Base-by-base conservation (phyloP, 2,888 invertebrate species). In the Camponotus fellah region DNA sequence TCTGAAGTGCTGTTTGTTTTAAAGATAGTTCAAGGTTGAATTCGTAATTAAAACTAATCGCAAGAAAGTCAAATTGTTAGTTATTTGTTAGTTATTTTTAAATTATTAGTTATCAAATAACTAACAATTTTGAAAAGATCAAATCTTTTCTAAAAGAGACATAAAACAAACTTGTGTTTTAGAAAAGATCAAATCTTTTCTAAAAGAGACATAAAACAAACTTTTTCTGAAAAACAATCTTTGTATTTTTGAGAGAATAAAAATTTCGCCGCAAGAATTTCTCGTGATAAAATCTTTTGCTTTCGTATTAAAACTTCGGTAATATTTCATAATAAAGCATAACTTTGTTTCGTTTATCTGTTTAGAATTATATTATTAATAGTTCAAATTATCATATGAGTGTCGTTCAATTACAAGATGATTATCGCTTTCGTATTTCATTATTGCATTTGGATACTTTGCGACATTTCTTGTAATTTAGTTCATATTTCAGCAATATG, bases 381-480 rank as follows among this genome's bases (percentile, higher is more conserved):
- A 21, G 12, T 17, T 26, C 17, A 21, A 53, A 76, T 66, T 66
- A 66, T 26, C 26, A 40, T n/a, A 5, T 26, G 3, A 49, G 32
- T 12, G 10, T 58, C 37, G 3, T 34, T 21, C 12, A 46, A 37
- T 64, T 21, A 37, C 0, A 14, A 21, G 26, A 17, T 8, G 3
- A n/a, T 14, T 3, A 69, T 26, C 60, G 17, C 60, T 74, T 74
- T 40, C 58, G 26, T 69, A 34, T 32, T 53, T 46, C n/a, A 26
- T 71, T 49, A 14, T 21, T 6, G 12, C 14, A 49, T 77, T 8
- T 32, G 17, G 21, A 79, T 49, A 2, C 5, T 12, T 62, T 12
- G 49, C 34, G 46, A 37, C 8, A 60, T 0, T 46, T 62, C 9
- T 46, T 80, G 72, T 81, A 81, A 81, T 81, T 81, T 81, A 26